phyloP scores from a whole-genome alignment of 2,113 vertebrate species.

The Numenius arquata region DNA sequence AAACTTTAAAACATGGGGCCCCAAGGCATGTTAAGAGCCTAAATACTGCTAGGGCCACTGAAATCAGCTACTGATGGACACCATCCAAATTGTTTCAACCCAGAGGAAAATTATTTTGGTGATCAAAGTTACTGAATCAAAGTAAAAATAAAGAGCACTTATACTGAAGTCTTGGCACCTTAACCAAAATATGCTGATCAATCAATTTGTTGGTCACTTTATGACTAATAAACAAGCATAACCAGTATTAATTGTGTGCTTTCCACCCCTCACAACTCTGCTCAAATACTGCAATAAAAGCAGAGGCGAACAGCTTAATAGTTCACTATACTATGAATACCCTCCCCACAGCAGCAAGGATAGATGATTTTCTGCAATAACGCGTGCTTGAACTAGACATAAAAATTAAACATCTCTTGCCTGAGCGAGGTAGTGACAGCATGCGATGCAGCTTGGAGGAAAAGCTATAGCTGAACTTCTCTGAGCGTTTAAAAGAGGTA shows the following conservation, averaged over 20 bases:
- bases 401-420: neutral
- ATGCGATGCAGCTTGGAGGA: neutral
- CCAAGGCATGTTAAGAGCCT: neutral
- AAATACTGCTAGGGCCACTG: neutral
- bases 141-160: neutral
- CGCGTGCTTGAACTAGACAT: neutral
- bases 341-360: neutral
- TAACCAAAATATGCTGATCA: neutral
- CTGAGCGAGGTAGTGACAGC: neutral
- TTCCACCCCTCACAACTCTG: neutral
- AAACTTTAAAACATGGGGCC: neutral
- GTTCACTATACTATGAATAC: neutral
- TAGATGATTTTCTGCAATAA: neutral
- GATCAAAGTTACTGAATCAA: neutral
- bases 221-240: neutral
- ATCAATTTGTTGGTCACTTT: neutral
- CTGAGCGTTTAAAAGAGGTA: neutral
- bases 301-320: fast-evolving
- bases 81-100: neutral
- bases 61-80: neutral
- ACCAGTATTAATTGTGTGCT: neutral
- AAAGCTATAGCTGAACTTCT: neutral
- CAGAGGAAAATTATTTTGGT: neutral
- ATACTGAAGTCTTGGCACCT: neutral
- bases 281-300: neutral